A percentile compares a stretch with the other conserved stretches of the same genome.
Conservation (phyloP, 2,797 vertebrate genomes). For the Onychomys arenicola region DNA sequence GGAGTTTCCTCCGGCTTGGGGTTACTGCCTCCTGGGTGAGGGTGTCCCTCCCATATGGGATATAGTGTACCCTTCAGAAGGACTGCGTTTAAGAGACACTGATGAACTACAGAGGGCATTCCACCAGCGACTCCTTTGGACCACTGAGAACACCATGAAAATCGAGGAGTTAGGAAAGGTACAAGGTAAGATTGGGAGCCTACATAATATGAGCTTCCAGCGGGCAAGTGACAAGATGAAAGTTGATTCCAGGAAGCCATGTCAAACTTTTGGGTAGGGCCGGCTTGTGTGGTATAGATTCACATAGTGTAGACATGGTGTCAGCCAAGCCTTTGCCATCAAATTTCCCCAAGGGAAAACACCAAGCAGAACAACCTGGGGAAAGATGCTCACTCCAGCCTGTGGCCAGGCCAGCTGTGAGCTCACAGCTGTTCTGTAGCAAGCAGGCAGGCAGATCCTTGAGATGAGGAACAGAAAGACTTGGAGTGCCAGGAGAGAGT, state of each 20-base stretch:
- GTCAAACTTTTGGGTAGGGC: not conserved
- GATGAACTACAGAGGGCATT: not conserved
- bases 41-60: not conserved
- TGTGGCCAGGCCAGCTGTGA: not conserved
- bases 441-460: not conserved
- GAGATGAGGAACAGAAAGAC: not conserved
- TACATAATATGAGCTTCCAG: accelerated
- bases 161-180: not conserved
- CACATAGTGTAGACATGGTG: too few species aligned
- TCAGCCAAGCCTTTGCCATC: not conserved
- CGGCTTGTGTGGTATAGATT: not conserved
- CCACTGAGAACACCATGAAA: not conserved
- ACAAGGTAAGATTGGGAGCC: too few species aligned
- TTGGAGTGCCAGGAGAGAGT: not conserved
- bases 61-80: not conserved
- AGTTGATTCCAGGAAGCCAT: not conserved
- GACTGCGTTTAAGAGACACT: too few species aligned
- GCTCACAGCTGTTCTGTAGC: not conserved
- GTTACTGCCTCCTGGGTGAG: not conserved
- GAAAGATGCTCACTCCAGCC: not conserved
- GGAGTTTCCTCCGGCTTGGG: not conserved
- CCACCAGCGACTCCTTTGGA: not conserved
- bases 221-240: not conserved
- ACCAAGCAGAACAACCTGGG: too few species aligned
- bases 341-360: not conserved